A percentile compares a stretch with the other conserved stretches of the same genome.
phyloP scores from a whole-genome alignment of 37 sponge, comb jelly and placozoan species.

The Theonella swinhoei region DNA sequence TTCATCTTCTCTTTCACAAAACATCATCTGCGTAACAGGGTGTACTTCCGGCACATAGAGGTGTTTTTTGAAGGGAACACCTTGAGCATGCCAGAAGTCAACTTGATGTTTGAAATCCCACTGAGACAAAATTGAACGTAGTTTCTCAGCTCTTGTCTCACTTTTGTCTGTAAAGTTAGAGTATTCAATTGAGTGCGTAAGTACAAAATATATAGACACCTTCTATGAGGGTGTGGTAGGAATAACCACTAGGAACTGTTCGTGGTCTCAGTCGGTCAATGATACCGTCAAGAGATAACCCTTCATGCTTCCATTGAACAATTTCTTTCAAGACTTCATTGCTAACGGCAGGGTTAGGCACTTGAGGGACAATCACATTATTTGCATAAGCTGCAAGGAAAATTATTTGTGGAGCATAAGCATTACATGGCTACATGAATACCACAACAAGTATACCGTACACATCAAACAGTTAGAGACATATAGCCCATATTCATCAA shows the following conservation, averaged over 20 bases:
- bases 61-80: conserved; percentile 32
- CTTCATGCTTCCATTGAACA: neutral
- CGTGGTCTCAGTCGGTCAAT: conserved; percentile 2
- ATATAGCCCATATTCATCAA: too few species aligned
- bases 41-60: conserved; percentile 36
- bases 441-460: neutral
- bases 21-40: neutral
- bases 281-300: neutral
- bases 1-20: conserved; percentile 39
- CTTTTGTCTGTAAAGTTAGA: conserved; percentile 6
- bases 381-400: conserved; percentile 4
- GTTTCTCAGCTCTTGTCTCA: conserved; percentile 4
- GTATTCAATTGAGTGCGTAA: neutral
- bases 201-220: neutral
- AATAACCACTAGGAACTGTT: conserved; percentile 22
- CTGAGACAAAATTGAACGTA: conserved; percentile 41
- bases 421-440: neutral
- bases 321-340: neutral
- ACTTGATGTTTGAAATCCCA: conserved; percentile 15
- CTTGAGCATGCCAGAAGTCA: conserved; percentile 3
- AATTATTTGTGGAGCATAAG: neutral
- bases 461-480: neutral
- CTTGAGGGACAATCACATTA: conserved; percentile 5
- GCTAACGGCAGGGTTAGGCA: conserved; percentile 16
- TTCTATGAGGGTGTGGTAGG: neutral